Base-by-base conservation (phyloP, 2,888 invertebrate species). In the Macrosoma leucophasiata region DNA sequence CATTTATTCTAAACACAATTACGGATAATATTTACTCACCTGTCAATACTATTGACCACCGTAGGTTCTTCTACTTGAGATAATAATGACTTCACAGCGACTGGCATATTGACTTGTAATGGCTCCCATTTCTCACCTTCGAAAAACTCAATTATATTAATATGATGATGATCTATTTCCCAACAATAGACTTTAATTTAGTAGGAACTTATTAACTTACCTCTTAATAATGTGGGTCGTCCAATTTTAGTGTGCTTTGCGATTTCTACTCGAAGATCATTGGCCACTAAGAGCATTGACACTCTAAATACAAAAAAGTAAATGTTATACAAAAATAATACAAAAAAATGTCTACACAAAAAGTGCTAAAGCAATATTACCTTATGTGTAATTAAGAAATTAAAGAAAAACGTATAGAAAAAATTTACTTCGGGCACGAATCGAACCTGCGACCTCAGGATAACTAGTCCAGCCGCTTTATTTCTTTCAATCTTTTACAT, bases 221-320 rank as follows among this genome's bases (percentile, higher is more conserved):
- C 58, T 43, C 46, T 43, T 2, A 47, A 35, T 19, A 74, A 53
- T 17, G 38, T 27, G 5, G 43, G 37, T 3, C 36, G 33, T 7
- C 84, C 87, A 25, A 86, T 64, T 7, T 62, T 52, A 0, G 85
- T 74, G 32, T 78, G 85, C 1, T 11, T 27, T 0, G 81, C 79
- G 28, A 92, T 88, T 50, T 64, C 66, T 6, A 52, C 45, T 15
- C 92, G 84, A 1, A 96, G 73, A 56, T 94, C 91, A 47, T 94
- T 90, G 0, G 93, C 91, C 21, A 90, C 66, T 7, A 95, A 74
- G 11, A 96, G 69, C 62, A 89, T 88, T 27, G 86, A 63, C 1
- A 79, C 44, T 44, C 84, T 84, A 50, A 36, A 65, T 62, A 3
- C 5, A 24, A 32, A 15, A 11, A 27, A 22, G 21, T 10, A 6